A percentile compares a stretch with the other conserved stretches of the same genome.
These are phyloP conservation scores for Synaphobranchus kaupii DNA, from an alignment of 2,797 vertebrate species.

Conservation along the genomic window DNA sequence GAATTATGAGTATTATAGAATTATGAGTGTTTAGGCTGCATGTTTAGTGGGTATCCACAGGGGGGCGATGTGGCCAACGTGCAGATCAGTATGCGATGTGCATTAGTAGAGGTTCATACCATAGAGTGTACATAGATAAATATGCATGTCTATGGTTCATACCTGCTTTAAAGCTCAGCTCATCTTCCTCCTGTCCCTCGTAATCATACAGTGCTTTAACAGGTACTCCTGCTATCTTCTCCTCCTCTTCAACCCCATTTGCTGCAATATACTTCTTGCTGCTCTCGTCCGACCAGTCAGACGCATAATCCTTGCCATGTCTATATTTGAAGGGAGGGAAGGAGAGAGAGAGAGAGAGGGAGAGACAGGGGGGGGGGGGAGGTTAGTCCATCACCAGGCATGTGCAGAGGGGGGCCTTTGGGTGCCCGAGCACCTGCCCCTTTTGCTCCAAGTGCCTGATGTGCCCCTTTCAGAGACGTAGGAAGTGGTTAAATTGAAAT, in stretches of 20 bases:
- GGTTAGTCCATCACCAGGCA: neutral
- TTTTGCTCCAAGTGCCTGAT: no score
- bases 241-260: conserved; percentile 74
- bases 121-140: no score
- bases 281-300: conserved; percentile 93
- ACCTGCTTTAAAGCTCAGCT: conserved; percentile 86
- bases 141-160: neutral
- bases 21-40: no score
- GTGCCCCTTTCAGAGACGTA: no score
- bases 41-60: no score
- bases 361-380: neutral
- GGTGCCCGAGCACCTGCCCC: no score
- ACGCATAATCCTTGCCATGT: conserved; percentile 55
- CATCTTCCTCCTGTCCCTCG: conserved; percentile 79
- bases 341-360: neutral
- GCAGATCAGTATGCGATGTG: conserved; percentile 24
- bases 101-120: conserved; percentile 71
- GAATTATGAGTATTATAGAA: no score
- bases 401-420: no score
- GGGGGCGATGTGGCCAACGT: neutral
- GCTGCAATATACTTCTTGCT: conserved; percentile 81
- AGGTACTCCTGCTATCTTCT: conserved; percentile 76
- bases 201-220: conserved; percentile 83
- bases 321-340: conserved; percentile 49
- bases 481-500: no score